A percentile compares a stretch with the other conserved stretches of the same genome.
phyloP scores from a whole-genome alignment of 1,140 invertebrate genomes.

The Lucilia sericata region DNA sequence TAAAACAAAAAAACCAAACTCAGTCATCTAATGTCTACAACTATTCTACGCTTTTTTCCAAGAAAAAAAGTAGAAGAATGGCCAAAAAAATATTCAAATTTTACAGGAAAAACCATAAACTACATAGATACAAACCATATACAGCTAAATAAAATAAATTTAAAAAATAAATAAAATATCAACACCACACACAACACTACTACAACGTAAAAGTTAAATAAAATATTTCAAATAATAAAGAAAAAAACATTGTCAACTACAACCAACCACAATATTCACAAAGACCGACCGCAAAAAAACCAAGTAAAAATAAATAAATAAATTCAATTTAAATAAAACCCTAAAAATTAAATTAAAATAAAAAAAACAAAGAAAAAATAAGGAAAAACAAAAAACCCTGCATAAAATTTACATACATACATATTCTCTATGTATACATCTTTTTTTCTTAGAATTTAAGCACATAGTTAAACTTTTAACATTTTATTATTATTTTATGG shows the following conservation, averaged over 20 bases:
- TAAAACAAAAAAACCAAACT: not conserved
- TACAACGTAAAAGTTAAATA: slow-evolving; percentile 4
- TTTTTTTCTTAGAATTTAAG: slow-evolving; percentile 65
- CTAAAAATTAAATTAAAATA: not conserved
- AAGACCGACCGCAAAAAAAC: slow-evolving; percentile 33
- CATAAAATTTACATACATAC: slow-evolving; percentile 56
- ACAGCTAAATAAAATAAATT: slow-evolving; percentile 3
- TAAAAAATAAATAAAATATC: too few species aligned
- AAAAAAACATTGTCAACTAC: not conserved
- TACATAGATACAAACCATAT: not conserved
- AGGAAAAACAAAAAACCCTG: not conserved
- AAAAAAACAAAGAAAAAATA: not conserved
- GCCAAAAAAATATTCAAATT: not conserved
- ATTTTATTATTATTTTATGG: slow-evolving; percentile 68
- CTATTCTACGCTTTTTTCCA: slow-evolving; percentile 20
- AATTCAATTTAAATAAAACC: not conserved
- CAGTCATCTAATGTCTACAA: not conserved
- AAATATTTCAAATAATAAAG: not conserved
- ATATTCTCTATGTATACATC: slow-evolving; percentile 28
- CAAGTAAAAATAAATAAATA: too few species aligned
- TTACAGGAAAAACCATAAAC: slow-evolving; percentile 10
- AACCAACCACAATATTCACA: not conserved
- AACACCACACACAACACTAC: not conserved
- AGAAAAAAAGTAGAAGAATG: not conserved
- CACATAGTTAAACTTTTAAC: slow-evolving; percentile 68